These are phyloP conservation scores for Toxotes lorentzi DNA, from an alignment of 2,797 vertebrate genomes.

Conservation along the genomic window DNA sequence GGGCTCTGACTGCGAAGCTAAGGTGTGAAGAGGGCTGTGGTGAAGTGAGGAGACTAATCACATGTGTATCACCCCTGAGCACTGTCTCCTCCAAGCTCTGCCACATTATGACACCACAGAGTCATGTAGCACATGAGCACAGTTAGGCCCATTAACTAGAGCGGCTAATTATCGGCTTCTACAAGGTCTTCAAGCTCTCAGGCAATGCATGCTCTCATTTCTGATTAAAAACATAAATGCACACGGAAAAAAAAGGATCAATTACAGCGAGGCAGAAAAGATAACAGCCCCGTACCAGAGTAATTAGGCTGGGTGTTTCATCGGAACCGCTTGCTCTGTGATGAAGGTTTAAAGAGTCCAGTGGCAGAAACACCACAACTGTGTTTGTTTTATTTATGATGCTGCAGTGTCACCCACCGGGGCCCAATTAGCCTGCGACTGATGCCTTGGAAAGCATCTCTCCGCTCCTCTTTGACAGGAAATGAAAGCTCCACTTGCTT, in stretches of 20 bases:
- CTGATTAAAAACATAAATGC: conserved; percentile 89
- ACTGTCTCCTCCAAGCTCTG: conserved; percentile 66
- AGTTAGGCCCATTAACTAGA: conserved; percentile 90
- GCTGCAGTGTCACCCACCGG: conserved; percentile 90
- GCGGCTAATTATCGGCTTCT: conserved; percentile 94
- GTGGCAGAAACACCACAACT: conserved; percentile 84
- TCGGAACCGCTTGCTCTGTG: conserved; percentile 84
- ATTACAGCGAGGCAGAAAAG: conserved; percentile 81
- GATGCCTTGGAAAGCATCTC: conserved; percentile 88
- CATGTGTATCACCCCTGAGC: conserved; percentile 72
- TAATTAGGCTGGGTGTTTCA: conserved; percentile 90
- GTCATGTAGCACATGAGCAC: conserved; percentile 68
- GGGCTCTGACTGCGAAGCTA: conserved; percentile 49
- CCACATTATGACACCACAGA: conserved; percentile 71
- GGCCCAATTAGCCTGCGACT: conserved; percentile 94
- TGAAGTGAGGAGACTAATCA: conserved; percentile 73
- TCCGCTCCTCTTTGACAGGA: conserved; percentile 80
- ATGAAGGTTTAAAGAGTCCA: conserved; percentile 86
- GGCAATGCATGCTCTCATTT: conserved; percentile 87
- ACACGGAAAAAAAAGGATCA: conserved; percentile 72
- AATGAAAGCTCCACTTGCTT: conserved; percentile 83
- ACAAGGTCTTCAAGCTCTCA: conserved; percentile 88
- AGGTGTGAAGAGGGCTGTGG: conserved; percentile 69
- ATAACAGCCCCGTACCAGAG: conserved; percentile 81
- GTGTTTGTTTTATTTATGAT: conserved; percentile 93